Conservation (phyloP, 2,113 vertebrate genomes). For the Corythornis vintsioides region DNA sequence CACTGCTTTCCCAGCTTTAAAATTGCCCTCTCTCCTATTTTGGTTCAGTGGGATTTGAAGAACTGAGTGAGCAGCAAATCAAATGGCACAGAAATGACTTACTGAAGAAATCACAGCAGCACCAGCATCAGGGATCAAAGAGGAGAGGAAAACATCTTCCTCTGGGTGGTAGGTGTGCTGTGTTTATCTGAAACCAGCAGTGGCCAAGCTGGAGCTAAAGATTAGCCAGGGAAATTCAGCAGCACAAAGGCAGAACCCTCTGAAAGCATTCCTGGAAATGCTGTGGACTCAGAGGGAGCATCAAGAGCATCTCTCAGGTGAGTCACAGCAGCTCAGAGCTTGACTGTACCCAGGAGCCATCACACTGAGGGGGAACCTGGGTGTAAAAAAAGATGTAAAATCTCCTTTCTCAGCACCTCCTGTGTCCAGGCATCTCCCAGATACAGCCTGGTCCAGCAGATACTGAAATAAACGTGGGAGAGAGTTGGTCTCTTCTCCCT, state of each 20-base stretch:
- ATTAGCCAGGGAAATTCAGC: neutral
- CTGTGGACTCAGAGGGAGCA: neutral
- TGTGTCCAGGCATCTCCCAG: neutral
- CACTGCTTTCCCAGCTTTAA: constrained; percentile 8
- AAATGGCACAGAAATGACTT: constrained; percentile 9
- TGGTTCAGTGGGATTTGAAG: neutral
- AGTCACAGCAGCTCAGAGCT: neutral
- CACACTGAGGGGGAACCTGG: neutral
- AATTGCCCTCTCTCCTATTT: neutral
- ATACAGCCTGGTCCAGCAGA: neutral
- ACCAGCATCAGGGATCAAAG: neutral
- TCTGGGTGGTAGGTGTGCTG: neutral
- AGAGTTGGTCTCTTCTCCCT: no score
- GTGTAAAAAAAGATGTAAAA: neutral
- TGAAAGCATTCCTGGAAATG: neutral
- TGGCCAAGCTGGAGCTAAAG: neutral
- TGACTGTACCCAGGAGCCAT: neutral
- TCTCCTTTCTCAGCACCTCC: neutral
- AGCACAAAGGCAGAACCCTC: neutral
- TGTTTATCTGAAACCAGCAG: neutral
- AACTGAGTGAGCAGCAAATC: neutral
- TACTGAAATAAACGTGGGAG: neutral
- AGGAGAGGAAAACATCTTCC: neutral
- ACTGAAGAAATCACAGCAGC: neutral
- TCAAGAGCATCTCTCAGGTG: neutral